Percentiles rank a stretch among this genome's conserved stretches.
These are phyloP conservation scores for Drosophila bipectinata DNA, from an alignment of 1,140 invertebrate species.

Conservation along the genomic window DNA sequence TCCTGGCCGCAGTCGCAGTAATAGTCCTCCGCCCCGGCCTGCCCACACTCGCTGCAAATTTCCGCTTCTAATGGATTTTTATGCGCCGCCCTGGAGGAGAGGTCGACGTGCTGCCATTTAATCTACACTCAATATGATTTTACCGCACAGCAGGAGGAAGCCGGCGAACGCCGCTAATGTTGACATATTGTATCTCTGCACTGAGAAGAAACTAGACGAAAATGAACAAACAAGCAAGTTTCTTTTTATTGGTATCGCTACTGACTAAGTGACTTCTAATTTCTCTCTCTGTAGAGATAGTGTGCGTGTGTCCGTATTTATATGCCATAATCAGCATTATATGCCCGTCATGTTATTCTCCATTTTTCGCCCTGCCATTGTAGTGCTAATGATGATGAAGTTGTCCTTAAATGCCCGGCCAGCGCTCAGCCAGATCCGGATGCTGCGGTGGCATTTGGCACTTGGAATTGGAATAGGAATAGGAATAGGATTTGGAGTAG, in stretches of 20 bases:
- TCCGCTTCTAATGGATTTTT: slow-evolving; percentile 77
- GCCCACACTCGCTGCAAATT: slow-evolving; percentile 49
- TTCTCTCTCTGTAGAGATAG: neutral
- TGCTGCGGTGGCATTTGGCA: slow-evolving; percentile 58
- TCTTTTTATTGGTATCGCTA: too few species aligned
- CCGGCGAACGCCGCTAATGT: slow-evolving; percentile 38
- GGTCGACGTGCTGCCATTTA: slow-evolving; percentile 75
- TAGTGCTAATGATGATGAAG: slow-evolving; percentile 81
- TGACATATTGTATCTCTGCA: slow-evolving; percentile 38
- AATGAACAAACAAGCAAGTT: too few species aligned
- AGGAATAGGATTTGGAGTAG: neutral
- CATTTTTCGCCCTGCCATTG: slow-evolving; percentile 55
- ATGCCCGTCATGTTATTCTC: slow-evolving; percentile 50
- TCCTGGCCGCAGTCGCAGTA: slow-evolving; percentile 8
- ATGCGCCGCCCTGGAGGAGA: slow-evolving; percentile 45
- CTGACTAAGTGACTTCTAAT: neutral
- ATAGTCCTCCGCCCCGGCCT: slow-evolving; percentile 1
- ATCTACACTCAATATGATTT: slow-evolving; percentile 81
- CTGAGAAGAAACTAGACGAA: neutral
- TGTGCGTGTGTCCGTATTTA: slow-evolving; percentile 64
- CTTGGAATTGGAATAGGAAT: slow-evolving; percentile 28
- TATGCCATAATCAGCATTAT: slow-evolving; percentile 78
- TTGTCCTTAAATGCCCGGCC: slow-evolving; percentile 73
- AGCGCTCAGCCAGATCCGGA: slow-evolving; percentile 49
- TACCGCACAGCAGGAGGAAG: slow-evolving; percentile 65